Evolutionary conservation across 2,888 invertebrate genomes (phyloP).

Genomic region (Priocnemis perturbator): DNA sequence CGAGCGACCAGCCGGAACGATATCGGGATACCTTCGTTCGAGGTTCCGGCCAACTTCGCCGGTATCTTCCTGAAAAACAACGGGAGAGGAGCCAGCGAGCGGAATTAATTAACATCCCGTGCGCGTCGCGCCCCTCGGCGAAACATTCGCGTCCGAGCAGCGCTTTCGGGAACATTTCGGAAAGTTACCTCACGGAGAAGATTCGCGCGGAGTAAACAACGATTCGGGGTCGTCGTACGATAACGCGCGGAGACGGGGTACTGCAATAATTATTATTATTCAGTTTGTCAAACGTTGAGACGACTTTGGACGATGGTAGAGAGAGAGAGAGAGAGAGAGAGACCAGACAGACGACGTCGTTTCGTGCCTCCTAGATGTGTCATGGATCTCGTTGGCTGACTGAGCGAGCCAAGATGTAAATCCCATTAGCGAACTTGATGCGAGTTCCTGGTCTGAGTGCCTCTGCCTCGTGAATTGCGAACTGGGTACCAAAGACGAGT

Average conservation of each 20-base stretch:
- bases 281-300: slow-evolving; percentile 57
- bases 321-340: not conserved
- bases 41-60: too few relatives aligned
- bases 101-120: slow-evolving; percentile 62
- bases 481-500: slow-evolving; percentile 8
- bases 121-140: slow-evolving; percentile 51
- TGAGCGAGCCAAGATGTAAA: slow-evolving; percentile 60
- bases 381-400: slow-evolving; percentile 50
- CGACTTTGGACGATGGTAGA: not conserved
- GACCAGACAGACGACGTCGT: slow-evolving; percentile 36
- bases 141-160: slow-evolving; percentile 48
- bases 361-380: slow-evolving; percentile 38
- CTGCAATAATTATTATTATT: slow-evolving; percentile 62
- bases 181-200: slow-evolving; percentile 38
- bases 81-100: not conserved
- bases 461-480: slow-evolving; percentile 19
- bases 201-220: slow-evolving; percentile 36
- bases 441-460: slow-evolving; percentile 49
- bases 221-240: slow-evolving; percentile 37
- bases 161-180: slow-evolving; percentile 18
- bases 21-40: too few relatives aligned
- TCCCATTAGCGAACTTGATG: slow-evolving; percentile 66
- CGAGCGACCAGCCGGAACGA: too few relatives aligned
- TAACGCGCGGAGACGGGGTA: slow-evolving; percentile 33
- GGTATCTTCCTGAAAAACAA: too few relatives aligned